Base-by-base conservation (phyloP, 2,113 vertebrate genomes). In the Raphicerus campestris region DNA sequence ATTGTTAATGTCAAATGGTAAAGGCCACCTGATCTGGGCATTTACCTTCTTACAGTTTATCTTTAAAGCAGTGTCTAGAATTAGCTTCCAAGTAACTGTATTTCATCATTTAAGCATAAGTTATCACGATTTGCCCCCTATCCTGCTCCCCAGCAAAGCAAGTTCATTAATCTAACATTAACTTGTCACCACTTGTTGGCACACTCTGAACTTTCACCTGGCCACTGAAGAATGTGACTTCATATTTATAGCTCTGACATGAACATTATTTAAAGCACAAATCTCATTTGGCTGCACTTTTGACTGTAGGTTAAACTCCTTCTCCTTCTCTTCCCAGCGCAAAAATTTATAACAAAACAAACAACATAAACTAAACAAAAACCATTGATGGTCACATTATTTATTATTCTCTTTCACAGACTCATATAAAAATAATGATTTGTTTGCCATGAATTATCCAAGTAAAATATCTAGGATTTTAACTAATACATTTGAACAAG, bases 331-430 rank as follows among this genome's bases (percentile, higher is more conserved):
- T n/a, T 42, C 17, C 16, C 26, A 4, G 11, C 3, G 0, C 32
- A 35, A n/a, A 70, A 89, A 89, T 87, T 56, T 78, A 91, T 49
- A 42, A 83, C 61, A 96, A 95, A 93, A 70, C 63, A 58, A 97
- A 56, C 9, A 92, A 63, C 51, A 95, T 1, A 88, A 94, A 83
- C 81, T 47, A 94, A 96, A 87, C 35, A 93, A 63, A 96, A 96
- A 45, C 17, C 16, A 63, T 49, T 53, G 20, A 1, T 91, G 16
- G 90, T 88, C 13, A 85, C 2, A 10, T 77, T 45, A 45, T 39
- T 77, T 45, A 45, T 39, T 87, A 83, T 10, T 75, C 15, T 78
- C 49, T 95, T 94, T 45, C 77, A 28, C 19, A 92, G 88, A 92
- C 61, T 58, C 13, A 19, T 16, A 81, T 35, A 63, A 97, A 39